Percentiles rank a stretch among this genome's conserved stretches.
Conservation (phyloP, 2,113 vertebrate genomes). For the Excalfactoria chinensis region DNA sequence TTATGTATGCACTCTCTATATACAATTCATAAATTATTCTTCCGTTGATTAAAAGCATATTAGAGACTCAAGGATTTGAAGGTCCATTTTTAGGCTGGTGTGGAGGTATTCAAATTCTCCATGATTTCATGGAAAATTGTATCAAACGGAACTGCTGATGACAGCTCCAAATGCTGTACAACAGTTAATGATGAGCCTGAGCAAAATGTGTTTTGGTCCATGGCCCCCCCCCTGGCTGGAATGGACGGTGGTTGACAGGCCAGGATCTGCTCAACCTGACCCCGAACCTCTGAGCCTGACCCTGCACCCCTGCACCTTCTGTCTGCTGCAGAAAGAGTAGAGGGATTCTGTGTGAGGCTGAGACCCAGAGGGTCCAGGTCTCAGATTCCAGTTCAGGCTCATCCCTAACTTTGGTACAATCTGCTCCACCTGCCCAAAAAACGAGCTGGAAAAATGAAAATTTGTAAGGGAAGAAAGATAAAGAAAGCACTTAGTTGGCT, state of each 20-base stretch:
- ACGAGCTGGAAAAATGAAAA: slow-evolving; percentile 8
- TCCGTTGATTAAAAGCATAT: slow-evolving; percentile 76
- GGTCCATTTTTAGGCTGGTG: slow-evolving; percentile 78
- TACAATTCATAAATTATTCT: slow-evolving; percentile 77
- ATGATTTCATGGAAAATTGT: slow-evolving; percentile 58
- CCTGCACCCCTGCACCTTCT: background rate
- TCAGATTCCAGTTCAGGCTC: slow-evolving; percentile 32
- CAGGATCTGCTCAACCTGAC: background rate
- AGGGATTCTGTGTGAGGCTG: background rate
- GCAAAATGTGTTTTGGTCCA: slow-evolving; percentile 43
- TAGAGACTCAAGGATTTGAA: slow-evolving; percentile 75
- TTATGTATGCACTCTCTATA: slow-evolving; percentile 78
- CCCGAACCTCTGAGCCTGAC: background rate
- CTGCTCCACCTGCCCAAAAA: slow-evolving; percentile 69
- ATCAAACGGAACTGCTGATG: slow-evolving; percentile 28
- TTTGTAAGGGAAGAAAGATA: background rate
- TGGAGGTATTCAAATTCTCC: slow-evolving; percentile 82
- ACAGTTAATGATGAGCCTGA: slow-evolving; percentile 59
- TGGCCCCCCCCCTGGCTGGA: background rate
- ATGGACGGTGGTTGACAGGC: background rate
- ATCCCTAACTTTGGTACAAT: slow-evolving; percentile 64
- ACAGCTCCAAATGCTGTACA: slow-evolving; percentile 31
- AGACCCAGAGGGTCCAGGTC: background rate
- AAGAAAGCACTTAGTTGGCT: slow-evolving; percentile 41
- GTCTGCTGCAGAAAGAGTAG: background rate